Evolutionary conservation across 2,797 vertebrate species (phyloP).

Genomic region (Rhinogobio ventralis): DNA sequence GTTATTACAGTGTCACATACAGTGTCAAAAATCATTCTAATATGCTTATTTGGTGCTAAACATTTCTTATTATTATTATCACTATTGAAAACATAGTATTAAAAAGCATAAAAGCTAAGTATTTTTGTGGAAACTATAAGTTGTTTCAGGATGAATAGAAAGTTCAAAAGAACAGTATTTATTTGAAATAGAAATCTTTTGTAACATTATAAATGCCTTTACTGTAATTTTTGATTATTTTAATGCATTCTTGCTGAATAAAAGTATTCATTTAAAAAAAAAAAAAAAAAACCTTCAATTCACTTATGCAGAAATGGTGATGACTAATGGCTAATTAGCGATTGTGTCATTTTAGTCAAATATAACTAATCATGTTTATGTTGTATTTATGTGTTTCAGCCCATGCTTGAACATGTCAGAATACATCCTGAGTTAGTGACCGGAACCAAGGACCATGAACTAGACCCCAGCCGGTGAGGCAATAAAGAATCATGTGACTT

Average conservation of each 20-base stretch:
- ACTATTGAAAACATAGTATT: too few relatives aligned
- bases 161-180: background rate
- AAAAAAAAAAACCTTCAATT: background rate
- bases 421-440: conserved; percentile 98
- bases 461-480: conserved; percentile 92
- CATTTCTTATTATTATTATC: background rate
- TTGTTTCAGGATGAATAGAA: background rate
- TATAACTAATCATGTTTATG: background rate
- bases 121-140: background rate
- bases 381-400: conserved; percentile 73
- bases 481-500: background rate
- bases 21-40: conserved; percentile 3
- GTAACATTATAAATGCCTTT: background rate
- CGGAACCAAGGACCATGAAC: conserved; percentile 98
- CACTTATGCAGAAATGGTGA: background rate
- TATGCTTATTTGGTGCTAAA: background rate
- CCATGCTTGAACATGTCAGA: conserved; percentile 98
- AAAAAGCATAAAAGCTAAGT: too few relatives aligned
- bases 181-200: background rate
- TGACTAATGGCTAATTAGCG: background rate
- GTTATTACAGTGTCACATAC: too few relatives aligned
- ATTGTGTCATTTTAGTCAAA: background rate
- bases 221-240: background rate
- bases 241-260: background rate
- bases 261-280: background rate